phyloP scores from a whole-genome alignment of 2,797 vertebrate species.

The Sarcoramphus papa region DNA sequence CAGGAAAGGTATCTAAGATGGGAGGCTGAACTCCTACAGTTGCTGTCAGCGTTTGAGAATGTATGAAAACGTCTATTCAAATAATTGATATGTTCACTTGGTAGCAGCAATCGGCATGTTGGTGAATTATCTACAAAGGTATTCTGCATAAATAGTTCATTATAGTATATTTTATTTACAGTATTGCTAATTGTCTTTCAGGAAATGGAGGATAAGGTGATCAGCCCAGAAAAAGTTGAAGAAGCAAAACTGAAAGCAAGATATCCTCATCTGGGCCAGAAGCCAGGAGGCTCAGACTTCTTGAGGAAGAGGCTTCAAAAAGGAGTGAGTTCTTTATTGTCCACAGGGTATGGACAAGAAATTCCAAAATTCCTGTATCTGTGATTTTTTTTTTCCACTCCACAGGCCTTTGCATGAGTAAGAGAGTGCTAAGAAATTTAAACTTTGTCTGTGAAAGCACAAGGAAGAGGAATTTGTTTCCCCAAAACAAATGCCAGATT shows the following conservation, averaged over 20 bases:
- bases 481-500: background rate
- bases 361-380: background rate
- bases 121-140: background rate
- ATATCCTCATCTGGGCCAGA: constrained; percentile 94
- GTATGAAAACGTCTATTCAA: background rate
- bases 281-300: constrained; percentile 95
- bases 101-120: background rate
- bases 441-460: background rate
- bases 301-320: constrained; percentile 97
- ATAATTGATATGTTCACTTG: background rate
- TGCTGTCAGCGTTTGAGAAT: background rate
- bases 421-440: background rate
- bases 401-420: background rate
- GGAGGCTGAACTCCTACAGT: background rate
- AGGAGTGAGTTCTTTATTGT: constrained; percentile 84
- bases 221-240: constrained; percentile 92
- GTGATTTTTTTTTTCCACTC: background rate
- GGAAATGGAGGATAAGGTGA: constrained; percentile 92
- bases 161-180: background rate
- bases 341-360: background rate
- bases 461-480: background rate
- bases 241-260: constrained; percentile 96
- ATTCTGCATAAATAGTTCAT: background rate
- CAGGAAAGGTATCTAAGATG: background rate
- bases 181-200: constrained; percentile 61